A percentile compares a stretch with the other conserved stretches of the same genome.
phyloP scores from a whole-genome alignment of 2,888 invertebrate species.

The Nephrocerus scutellatus region DNA sequence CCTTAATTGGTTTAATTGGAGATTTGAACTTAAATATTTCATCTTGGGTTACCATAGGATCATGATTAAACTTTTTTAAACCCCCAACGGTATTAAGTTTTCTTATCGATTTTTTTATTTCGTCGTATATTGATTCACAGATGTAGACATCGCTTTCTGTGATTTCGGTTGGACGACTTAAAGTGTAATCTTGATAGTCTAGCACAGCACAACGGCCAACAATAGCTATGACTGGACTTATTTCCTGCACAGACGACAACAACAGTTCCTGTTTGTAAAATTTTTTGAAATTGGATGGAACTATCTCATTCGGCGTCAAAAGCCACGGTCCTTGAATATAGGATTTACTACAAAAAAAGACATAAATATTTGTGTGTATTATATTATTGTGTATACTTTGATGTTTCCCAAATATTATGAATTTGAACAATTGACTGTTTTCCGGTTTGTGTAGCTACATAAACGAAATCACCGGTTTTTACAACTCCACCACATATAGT shows the following conservation, averaged over 20 bases:
- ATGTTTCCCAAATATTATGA: constrained; percentile 89
- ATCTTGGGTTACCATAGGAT: constrained; percentile 81
- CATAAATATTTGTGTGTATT: background rate
- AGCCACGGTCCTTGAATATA: constrained; percentile 94
- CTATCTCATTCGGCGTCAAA: constrained; percentile 77
- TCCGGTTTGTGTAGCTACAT: constrained; percentile 84
- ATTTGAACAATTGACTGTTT: constrained; percentile 89
- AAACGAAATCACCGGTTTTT: constrained; percentile 90
- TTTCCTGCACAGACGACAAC: constrained; percentile 83
- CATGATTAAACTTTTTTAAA: constrained; percentile 73
- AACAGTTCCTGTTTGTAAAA: constrained; percentile 94
- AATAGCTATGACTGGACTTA: constrained; percentile 83
- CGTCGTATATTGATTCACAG: constrained; percentile 87
- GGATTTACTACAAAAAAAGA: constrained; percentile 67
- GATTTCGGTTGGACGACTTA: constrained; percentile 88
- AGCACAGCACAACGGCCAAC: constrained; percentile 87
- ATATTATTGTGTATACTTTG: constrained; percentile 32
- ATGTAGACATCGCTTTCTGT: constrained; percentile 86
- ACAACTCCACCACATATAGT: constrained; percentile 74
- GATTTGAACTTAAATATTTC: constrained; percentile 77
- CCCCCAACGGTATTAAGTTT: constrained; percentile 58
- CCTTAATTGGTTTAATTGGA: constrained; percentile 55
- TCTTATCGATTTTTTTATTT: constrained; percentile 70
- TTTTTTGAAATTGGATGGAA: constrained; percentile 62
- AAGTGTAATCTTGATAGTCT: constrained; percentile 82